phyloP scores from a whole-genome alignment of 2,113 vertebrate genomes.

The Campylomormyrus tamandua region DNA sequence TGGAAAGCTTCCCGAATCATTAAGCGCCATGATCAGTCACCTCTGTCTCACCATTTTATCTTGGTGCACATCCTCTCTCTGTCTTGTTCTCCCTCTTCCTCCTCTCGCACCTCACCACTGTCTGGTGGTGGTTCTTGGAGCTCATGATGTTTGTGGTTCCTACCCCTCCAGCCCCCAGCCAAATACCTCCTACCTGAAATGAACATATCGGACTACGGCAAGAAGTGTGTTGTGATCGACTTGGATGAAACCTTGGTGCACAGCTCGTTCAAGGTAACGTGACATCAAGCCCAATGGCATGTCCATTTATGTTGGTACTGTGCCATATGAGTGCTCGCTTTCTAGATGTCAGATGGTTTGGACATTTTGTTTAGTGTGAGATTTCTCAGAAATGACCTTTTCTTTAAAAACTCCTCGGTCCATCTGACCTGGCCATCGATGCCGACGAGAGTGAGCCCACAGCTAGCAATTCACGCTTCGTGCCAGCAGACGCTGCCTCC shows the following conservation, averaged over 20 bases:
- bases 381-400: not conserved
- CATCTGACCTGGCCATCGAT: not conserved
- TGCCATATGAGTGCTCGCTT: slow-evolving; percentile 25
- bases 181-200: slow-evolving; percentile 97
- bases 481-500: not conserved
- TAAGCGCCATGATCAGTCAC: not conserved
- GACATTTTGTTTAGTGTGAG: not conserved
- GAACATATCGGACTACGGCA: slow-evolving; percentile 88
- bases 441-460: not conserved
- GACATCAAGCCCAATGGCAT: not conserved
- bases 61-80: not conserved
- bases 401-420: not conserved
- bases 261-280: slow-evolving; percentile 95
- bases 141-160: not conserved
- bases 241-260: slow-evolving; percentile 96
- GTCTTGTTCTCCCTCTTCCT: slow-evolving; percentile 8
- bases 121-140: not conserved
- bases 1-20: not conserved
- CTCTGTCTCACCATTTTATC: not conserved
- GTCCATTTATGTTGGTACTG: too few relatives aligned
- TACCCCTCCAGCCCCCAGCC: slow-evolving; percentile 72
- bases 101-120: not conserved
- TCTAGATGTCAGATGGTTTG: not conserved
- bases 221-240: slow-evolving; percentile 98
- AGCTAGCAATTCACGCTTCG: not conserved